Conservation (phyloP, 2,797 vertebrate genomes). For the Hyperoplus immaculatus region DNA sequence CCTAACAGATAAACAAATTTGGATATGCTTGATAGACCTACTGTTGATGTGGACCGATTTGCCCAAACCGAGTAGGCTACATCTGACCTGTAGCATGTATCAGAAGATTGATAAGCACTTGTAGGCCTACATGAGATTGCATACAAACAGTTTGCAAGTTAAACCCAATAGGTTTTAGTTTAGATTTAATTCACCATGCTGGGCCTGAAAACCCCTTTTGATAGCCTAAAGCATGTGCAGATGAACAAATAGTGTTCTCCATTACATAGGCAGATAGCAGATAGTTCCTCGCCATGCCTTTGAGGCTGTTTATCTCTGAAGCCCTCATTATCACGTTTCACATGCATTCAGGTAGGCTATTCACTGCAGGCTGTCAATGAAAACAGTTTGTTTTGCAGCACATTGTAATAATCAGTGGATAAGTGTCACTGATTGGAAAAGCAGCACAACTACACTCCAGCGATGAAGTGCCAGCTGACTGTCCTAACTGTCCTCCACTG, state of each 20-base stretch:
- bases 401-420: neutral
- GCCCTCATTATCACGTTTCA: neutral
- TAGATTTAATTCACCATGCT: neutral
- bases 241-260: neutral
- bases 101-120: no score
- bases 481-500: slow-evolving; percentile 39
- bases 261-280: no score
- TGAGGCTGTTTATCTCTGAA: neutral
- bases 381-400: neutral
- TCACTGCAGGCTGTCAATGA: neutral
- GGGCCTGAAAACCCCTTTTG: neutral
- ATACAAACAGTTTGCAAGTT: no score
- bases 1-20: neutral
- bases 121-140: no score
- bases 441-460: slow-evolving; percentile 9
- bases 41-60: neutral
- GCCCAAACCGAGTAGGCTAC: neutral
- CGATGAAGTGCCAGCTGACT: slow-evolving; percentile 19
- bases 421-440: slow-evolving; percentile 2
- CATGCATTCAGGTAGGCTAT: neutral
- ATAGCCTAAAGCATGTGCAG: neutral
- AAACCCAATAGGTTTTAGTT: no score
- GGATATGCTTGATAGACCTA: neutral
- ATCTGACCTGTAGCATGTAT: no score
- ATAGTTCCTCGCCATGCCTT: neutral